phyloP scores from a whole-genome alignment of 2,888 invertebrate species.

The Drosophila neonasuta region DNA sequence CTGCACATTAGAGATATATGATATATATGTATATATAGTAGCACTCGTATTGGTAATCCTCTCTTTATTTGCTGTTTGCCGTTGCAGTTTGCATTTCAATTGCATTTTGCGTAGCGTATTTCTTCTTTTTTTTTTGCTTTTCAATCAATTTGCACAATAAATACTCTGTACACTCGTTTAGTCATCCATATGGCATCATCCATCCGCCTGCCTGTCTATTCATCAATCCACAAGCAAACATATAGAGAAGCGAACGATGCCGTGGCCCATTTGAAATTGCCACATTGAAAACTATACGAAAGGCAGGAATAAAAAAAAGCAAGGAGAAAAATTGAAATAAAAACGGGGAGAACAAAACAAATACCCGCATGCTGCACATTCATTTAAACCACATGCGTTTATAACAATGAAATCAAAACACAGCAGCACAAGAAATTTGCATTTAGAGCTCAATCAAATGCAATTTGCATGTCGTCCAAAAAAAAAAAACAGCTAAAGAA shows the following conservation, averaged over 20 bases:
- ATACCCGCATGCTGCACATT: slow-evolving; percentile 37
- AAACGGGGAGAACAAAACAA: slow-evolving; percentile 31
- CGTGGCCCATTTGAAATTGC: slow-evolving; percentile 33
- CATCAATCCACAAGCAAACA: slow-evolving; percentile 19
- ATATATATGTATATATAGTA: background rate
- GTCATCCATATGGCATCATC: slow-evolving; percentile 54
- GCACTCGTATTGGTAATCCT: slow-evolving; percentile 9
- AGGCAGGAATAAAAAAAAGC: slow-evolving; percentile 14
- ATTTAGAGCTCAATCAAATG: slow-evolving; percentile 78
- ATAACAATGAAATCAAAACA: slow-evolving; percentile 73
- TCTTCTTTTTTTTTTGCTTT: background rate
- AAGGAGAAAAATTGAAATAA: slow-evolving; percentile 6
- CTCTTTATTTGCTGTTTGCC: slow-evolving; percentile 30
- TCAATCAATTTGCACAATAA: slow-evolving; percentile 42
- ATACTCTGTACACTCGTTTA: slow-evolving; percentile 37
- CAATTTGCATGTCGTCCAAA: slow-evolving; percentile 56
- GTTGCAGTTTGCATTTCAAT: slow-evolving; percentile 31
- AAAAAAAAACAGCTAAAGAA: slow-evolving; percentile 22
- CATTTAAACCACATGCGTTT: slow-evolving; percentile 58
- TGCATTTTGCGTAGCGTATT: slow-evolving; percentile 32
- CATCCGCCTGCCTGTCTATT: slow-evolving; percentile 3
- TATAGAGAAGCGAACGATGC: slow-evolving; percentile 6
- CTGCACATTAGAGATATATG: slow-evolving; percentile 6
- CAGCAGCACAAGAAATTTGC: slow-evolving; percentile 59
- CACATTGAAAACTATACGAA: slow-evolving; percentile 35